Base-by-base conservation (phyloP, 2,888 invertebrate species). In the Nemoura dubitans region DNA sequence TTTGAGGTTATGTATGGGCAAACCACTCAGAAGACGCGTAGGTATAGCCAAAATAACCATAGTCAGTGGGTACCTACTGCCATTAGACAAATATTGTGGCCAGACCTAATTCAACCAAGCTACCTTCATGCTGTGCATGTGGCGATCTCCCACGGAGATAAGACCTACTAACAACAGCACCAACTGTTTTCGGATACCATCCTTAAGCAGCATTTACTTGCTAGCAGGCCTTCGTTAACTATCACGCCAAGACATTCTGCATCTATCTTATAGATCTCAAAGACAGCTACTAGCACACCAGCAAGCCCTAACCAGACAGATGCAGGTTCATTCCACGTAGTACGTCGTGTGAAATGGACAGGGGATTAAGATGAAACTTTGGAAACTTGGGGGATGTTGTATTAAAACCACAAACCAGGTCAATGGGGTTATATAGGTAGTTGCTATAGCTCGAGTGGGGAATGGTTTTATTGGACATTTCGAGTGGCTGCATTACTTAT, bases 331-430 rank as follows among this genome's bases (percentile, higher is more conserved):
- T 59, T 59, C 59, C 59, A 59, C 59, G 59, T 59, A 59, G 2
- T 10, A 59, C 59, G 21, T 59, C 59, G 59, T 21, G 59, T 59
- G 16, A 59, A 59, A 59, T 59, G 59, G 59, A 59, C 59, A 59
- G 59, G 14, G 14, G 59, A 59, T 59, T 59, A 59, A 59, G 59
- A 59, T 3, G 10, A 59, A 59, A 59, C 16, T 59, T 59, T 59
- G 59, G 59, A 59, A 59, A 59, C 59, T 59, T 59, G 59, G 59
- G 36, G 59, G 59, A 59, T 59, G 59, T 59, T 59, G 59, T 59
- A 59, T 59, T 59, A 59, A 59, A 59, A 59, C 59, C 59, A 21
- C 59, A 21, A 59, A 59, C 59, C 59, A 59, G 59, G 59, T 59
- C 59, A 59, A 59, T 3, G 59, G 14, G 59, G 3, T 59, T 16